phyloP scores from a whole-genome alignment of 2,888 invertebrate species.

The Orgyia antiqua region DNA sequence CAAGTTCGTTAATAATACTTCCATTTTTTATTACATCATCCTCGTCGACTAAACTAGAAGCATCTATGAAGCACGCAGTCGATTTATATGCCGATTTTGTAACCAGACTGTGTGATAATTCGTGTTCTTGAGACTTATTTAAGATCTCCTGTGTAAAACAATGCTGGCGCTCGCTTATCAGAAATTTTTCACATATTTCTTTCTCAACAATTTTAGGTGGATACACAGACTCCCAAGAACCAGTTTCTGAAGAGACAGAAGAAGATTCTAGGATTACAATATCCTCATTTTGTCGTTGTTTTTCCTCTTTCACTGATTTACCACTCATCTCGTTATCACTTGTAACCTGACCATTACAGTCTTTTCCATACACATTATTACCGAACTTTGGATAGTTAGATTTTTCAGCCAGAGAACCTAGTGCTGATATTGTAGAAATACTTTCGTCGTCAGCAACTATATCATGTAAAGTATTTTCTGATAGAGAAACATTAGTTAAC shows the following conservation, averaged over 20 bases:
- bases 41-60: constrained; percentile 85
- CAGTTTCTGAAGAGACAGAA: constrained; percentile 81
- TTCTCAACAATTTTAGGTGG: constrained; percentile 61
- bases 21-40: constrained; percentile 47
- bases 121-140: constrained; percentile 23
- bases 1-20: constrained; percentile 12
- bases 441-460: constrained; percentile 48
- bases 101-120: constrained; percentile 48
- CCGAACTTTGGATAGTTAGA: constrained; percentile 26
- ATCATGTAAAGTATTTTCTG: constrained; percentile 64
- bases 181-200: constrained; percentile 62
- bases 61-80: constrained; percentile 85
- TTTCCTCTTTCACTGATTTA: constrained; percentile 74
- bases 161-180: constrained; percentile 51
- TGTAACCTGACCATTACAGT: constrained; percentile 27
- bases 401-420: constrained; percentile 34
- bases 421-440: constrained; percentile 33
- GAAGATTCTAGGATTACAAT: constrained; percentile 80
- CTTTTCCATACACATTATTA: constrained; percentile 26
- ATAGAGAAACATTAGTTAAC: constrained; percentile 54
- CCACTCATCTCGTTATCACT: constrained; percentile 31
- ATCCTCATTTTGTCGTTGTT: constrained; percentile 80
- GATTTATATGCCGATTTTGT: constrained; percentile 45
- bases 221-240: constrained; percentile 81
- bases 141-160: constrained; percentile 32